Percentiles rank a stretch among this genome's conserved stretches.
These are phyloP conservation scores for Palaemon carinicauda DNA, from an alignment of 1,140 invertebrate genomes.

Conservation along the genomic window DNA sequence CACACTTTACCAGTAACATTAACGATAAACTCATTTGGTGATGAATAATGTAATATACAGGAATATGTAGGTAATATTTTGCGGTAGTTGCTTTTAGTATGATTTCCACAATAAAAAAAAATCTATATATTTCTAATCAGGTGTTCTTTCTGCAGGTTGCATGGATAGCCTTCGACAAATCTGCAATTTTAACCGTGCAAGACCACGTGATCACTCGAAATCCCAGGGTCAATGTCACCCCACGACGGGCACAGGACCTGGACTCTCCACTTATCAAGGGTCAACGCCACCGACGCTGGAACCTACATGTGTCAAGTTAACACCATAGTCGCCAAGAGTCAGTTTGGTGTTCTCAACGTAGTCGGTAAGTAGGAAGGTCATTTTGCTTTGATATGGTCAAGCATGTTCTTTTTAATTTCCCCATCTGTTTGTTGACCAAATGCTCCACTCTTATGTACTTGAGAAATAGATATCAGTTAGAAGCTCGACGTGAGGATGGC, in stretches of 20 bases:
- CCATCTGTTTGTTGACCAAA: too few species aligned
- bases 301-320: slow-evolving; percentile 60
- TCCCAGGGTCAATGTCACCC: slow-evolving; percentile 56
- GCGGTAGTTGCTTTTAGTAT: too few species aligned
- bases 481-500: too few species aligned
- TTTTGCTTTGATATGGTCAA: not conserved
- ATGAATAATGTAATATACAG: too few species aligned
- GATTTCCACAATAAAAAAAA: not conserved
- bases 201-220: slow-evolving; percentile 59
- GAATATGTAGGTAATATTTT: too few species aligned
- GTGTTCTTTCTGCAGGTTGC: slow-evolving; percentile 34
- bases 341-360: slow-evolving; percentile 57
- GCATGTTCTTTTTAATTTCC: not conserved
- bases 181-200: slow-evolving; percentile 56
- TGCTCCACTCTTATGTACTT: too few species aligned
- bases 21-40: too few species aligned
- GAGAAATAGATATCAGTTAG: too few species aligned
- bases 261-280: slow-evolving; percentile 53
- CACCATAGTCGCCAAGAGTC: slow-evolving; percentile 58
- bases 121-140: not conserved
- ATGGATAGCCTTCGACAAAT: slow-evolving; percentile 58
- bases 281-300: slow-evolving; percentile 55
- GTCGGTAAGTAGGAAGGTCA: slow-evolving; percentile 48
- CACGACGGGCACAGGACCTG: slow-evolving; percentile 58
- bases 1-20: not conserved